Percentiles rank a stretch among this genome's conserved stretches.
Conservation (phyloP, 2,113 vertebrate species). For the Ifrita kowaldi region DNA sequence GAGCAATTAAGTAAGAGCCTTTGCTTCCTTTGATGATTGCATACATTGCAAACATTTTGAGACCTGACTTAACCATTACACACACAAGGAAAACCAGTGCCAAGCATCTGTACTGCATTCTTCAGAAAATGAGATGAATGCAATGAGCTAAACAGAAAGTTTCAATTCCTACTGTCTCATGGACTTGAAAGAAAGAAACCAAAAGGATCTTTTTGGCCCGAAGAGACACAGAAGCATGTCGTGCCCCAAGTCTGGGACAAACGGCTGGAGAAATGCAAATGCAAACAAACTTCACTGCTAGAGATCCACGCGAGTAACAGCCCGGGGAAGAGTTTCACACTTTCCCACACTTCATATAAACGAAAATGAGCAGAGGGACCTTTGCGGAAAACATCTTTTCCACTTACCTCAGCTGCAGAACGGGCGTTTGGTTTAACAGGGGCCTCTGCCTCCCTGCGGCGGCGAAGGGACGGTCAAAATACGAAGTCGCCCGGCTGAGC, state of each 20-base stretch:
- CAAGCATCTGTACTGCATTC: background rate
- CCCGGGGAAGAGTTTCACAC: accelerated
- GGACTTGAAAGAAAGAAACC: background rate
- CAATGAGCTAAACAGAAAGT: background rate
- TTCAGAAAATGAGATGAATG: background rate
- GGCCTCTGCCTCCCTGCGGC: no score
- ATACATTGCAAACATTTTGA: background rate
- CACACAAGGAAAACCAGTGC: background rate
- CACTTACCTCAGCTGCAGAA: background rate
- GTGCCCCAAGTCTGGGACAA: background rate
- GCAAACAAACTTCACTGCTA: background rate
- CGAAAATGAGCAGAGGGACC: accelerated
- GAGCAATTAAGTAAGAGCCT: background rate
- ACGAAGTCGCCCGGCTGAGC: background rate
- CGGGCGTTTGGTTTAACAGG: accelerated
- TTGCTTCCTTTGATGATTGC: background rate
- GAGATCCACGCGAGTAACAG: accelerated
- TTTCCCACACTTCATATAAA: background rate
- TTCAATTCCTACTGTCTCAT: background rate
- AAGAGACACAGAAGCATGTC: accelerated
- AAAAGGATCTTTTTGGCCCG: background rate
- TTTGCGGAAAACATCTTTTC: background rate
- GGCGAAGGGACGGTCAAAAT: accelerated
- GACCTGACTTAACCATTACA: background rate
- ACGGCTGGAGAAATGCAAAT: accelerated